Percentiles rank a stretch among this genome's conserved stretches.
phyloP scores from a whole-genome alignment of 2,888 invertebrate genomes.

The Leptothorax acervorum region DNA sequence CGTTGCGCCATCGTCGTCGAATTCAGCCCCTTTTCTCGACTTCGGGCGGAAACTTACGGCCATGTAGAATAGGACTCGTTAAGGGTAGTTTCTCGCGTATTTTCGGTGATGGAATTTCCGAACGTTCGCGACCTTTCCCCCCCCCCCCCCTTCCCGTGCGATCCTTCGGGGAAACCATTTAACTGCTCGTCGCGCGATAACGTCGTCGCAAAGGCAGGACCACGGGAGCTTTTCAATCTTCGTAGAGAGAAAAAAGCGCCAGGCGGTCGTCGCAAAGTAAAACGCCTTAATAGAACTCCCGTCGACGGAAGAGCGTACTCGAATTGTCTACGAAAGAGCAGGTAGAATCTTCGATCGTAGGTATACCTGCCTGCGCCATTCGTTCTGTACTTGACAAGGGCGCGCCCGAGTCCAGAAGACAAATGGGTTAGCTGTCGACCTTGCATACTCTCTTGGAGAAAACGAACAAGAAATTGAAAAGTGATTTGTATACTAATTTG shows the following conservation, averaged over 20 bases:
- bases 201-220: constrained; percentile 7
- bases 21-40: constrained; percentile 22
- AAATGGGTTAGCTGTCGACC: constrained; percentile 69
- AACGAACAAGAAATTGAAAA: constrained; percentile 70
- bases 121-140: background rate
- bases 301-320: constrained; percentile 52
- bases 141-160: background rate
- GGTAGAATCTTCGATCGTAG: constrained; percentile 66
- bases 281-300: constrained; percentile 47
- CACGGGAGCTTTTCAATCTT: constrained; percentile 34
- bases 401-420: constrained; percentile 70
- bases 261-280: constrained; percentile 31
- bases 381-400: constrained; percentile 72
- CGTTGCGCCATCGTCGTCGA: constrained; percentile 14
- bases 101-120: constrained; percentile 37
- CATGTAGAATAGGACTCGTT: constrained; percentile 47
- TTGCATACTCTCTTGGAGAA: constrained; percentile 61
- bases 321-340: constrained; percentile 59
- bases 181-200: constrained; percentile 36
- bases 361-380: constrained; percentile 68
- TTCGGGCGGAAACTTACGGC: constrained; percentile 28
- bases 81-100: constrained; percentile 33
- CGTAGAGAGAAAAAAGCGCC: background rate
- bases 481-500: constrained; percentile 66
- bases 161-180: constrained; percentile 29